Conservation (phyloP, 2,113 vertebrate genomes). For the Hipposideros armiger region DNA sequence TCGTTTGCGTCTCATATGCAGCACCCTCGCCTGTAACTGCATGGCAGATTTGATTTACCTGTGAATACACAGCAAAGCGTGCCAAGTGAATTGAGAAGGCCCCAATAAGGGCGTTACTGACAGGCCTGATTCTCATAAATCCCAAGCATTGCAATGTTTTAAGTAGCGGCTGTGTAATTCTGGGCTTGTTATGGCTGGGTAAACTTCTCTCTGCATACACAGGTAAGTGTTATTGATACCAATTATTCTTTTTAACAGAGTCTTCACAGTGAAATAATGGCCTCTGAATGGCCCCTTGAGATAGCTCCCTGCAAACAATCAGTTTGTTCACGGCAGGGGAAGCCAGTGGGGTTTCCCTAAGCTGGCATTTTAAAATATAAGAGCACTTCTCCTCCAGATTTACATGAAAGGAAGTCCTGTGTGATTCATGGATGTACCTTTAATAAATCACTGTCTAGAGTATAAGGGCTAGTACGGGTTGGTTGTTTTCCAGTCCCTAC, state of each 20-base stretch:
- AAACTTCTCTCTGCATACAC: constrained; percentile 70
- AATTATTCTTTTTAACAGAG: constrained; percentile 80
- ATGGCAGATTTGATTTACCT: constrained; percentile 63
- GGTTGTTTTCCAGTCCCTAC: neutral
- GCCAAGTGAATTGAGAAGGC: constrained; percentile 70
- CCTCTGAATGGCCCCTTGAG: constrained; percentile 64
- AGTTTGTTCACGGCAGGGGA: constrained; percentile 23
- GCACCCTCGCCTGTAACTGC: neutral
- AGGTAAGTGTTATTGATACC: constrained; percentile 87
- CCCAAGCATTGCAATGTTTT: constrained; percentile 77
- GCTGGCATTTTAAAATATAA: constrained; percentile 55
- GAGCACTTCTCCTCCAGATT: constrained; percentile 23
- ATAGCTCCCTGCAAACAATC: constrained; percentile 62
- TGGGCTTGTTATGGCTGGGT: constrained; percentile 75
- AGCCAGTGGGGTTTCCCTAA: constrained; percentile 54
- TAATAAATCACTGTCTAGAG: neutral
- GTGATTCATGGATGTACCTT: neutral
- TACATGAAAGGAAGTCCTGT: neutral
- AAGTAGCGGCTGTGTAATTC: constrained; percentile 79
- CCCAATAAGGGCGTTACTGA: constrained; percentile 66
- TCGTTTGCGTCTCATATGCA: constrained; percentile 24
- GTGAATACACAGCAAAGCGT: neutral
- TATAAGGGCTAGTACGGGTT: neutral
- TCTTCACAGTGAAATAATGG: constrained; percentile 72
- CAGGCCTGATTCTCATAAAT: constrained; percentile 78